Evolutionary conservation across 2,888 invertebrate genomes (phyloP).

Genomic region (Euzophera pinguis): DNA sequence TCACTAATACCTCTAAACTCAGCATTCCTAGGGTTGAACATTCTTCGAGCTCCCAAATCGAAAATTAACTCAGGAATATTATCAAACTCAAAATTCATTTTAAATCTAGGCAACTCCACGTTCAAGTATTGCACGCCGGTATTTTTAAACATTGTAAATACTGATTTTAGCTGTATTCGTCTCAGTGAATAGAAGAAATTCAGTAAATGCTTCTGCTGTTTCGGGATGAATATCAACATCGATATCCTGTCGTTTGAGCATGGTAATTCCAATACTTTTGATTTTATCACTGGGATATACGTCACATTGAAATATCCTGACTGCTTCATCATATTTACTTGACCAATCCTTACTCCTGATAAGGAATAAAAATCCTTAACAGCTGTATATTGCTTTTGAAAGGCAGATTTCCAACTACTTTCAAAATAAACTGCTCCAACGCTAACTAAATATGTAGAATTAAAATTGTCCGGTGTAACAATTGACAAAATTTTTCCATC

Average conservation of each 20-base stretch:
- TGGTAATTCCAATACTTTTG: slow-evolving; percentile 50
- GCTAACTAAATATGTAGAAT: slow-evolving; percentile 38
- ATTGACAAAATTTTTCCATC: slow-evolving; percentile 31
- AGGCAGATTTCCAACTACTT: slow-evolving; percentile 47
- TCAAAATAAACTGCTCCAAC: slow-evolving; percentile 49
- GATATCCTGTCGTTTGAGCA: slow-evolving; percentile 34
- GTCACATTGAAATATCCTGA: slow-evolving; percentile 42
- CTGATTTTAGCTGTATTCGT: slow-evolving; percentile 37
- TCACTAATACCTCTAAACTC: slow-evolving; percentile 48
- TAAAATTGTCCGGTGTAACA: slow-evolving; percentile 46
- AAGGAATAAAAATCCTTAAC: slow-evolving; percentile 37
- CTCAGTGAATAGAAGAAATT: slow-evolving; percentile 42
- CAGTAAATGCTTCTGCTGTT: slow-evolving; percentile 1
- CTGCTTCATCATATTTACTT: slow-evolving; percentile 56
- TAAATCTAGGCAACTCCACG: slow-evolving; percentile 52
- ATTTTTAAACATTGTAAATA: slow-evolving; percentile 41
- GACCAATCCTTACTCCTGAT: slow-evolving; percentile 24
- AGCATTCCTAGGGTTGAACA: slow-evolving; percentile 48
- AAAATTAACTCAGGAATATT: slow-evolving; percentile 50
- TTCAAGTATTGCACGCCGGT: slow-evolving; percentile 33
- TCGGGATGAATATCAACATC: slow-evolving; percentile 51
- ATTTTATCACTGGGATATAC: slow-evolving; percentile 37
- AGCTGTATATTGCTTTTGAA: slow-evolving; percentile 36
- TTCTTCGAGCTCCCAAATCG: slow-evolving; percentile 56
- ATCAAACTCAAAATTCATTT: slow-evolving; percentile 38